Base-by-base conservation (phyloP, 2,888 invertebrate species). In the Kryphioiulus occultus region DNA sequence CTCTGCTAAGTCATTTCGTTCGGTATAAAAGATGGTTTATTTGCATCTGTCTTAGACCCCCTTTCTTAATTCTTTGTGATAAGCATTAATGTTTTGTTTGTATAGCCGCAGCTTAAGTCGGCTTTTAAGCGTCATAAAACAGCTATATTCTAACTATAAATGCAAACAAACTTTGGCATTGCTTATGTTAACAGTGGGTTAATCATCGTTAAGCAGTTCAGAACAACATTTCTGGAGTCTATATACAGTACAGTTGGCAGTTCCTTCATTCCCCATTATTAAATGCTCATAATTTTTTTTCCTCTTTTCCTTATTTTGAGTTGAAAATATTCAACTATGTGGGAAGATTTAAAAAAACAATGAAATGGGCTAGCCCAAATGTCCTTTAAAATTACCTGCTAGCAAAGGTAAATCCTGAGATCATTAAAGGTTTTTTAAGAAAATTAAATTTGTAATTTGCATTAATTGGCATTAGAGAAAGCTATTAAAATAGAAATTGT, bases 401-500 rank as follows among this genome's bases (percentile, higher is more conserved):
- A 30, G 78, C 30, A 78, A 78, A 78, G 15, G 30, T 22, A 30
- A 78, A 78, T 30, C 78, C 17, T 30, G 30, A 10, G 78, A 78
- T 78, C 26, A 30, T 30, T 30, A 78, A 78, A 26, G 78, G 15
- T 30, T 30, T 78, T 78, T 30, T 30, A 30, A 10, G 30, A 30
- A 78, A 78, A 30, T 78, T 30, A 30, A 26, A 12, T 26, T 78
- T 78, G 30, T 78, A 17, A 78, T 78, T 78, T 78, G 78, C 78
- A 78, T 78, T 78, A 78, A 78, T 78, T 30, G 30, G 0, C 30
- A 78, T 26, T 78, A 78, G 7, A 78, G 15, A 78, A 78, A 30
- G 19, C 78, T 30, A 78, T 78, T 78, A 78, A 68, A 78, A 30
- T 30, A 78, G 7, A 78, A 78, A 78, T 78, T 78, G 78, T 78